Evolutionary conservation across 1,140 invertebrate species (phyloP), one percentile per base, ranked within the genome.

Genomic region (Scylla paramamosain): DNA sequence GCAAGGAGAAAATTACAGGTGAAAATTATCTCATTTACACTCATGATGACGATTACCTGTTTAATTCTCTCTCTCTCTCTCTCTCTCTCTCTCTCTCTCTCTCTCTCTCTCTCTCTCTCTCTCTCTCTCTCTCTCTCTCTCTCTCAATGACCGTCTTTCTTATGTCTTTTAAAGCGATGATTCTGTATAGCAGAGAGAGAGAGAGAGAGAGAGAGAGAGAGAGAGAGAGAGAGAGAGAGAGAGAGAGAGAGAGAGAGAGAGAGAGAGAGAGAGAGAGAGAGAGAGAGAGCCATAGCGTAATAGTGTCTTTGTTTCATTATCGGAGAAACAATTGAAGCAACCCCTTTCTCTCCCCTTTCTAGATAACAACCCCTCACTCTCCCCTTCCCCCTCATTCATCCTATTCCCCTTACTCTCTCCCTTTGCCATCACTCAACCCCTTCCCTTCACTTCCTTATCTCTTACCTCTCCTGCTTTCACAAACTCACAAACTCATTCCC

Each of bases 91-190:
- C 59, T 67, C 59, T 67, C 59, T 67, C 59, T 67, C 67, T 77
- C 67, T 77, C 67, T 77, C 52, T 77, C 67, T 77, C 67, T 77
- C 67, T n/a, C 25, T n/a, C 67, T 77, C 67, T 77, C 67, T 77
- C 67, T 77, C 67, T 77, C 67, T 77, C 67, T 77, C 67, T 77
- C 25, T 77, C 67, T 77, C 67, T 77, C 67, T 12, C 16, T 77
- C 25, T 12, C 25, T 77, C 52, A 16, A 12, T 77, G 10, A 59
- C 52, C 52, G 1, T 39, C 52, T 20, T 12, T 59, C 1, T 8
- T 4, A 20, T 20, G 52, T 0, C 52, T 3, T 59, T 59, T 59
- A 59, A 59, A 59, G 16, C 39, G 39, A 39, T 39, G 39, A 39
- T 1, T 39, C 1, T 39, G 39, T 39, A 59, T 7, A 48, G 46